Conservation (phyloP, 2,888 invertebrate genomes). For the Rotaria socialis region DNA sequence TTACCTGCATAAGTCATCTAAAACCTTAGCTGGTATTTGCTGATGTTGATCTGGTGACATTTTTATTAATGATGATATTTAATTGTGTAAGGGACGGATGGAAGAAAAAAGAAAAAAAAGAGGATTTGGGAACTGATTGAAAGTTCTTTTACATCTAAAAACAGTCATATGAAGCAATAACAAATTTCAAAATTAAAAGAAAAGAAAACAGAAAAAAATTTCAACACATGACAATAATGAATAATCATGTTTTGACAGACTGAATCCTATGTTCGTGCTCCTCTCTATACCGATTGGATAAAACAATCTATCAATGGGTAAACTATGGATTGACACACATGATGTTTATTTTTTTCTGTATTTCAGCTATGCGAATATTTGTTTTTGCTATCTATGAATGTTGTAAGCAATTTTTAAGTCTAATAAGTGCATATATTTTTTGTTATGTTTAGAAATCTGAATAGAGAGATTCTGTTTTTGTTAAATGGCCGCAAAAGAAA, state of each 20-base stretch:
- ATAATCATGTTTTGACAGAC: neutral
- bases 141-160: neutral
- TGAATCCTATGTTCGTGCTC: neutral
- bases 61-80: neutral
- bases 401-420: neutral
- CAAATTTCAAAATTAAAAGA: too few species aligned
- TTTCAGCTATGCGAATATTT: neutral
- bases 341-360: neutral
- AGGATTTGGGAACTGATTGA: neutral
- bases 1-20: constrained; percentile 8
- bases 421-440: neutral
- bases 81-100: neutral
- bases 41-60: neutral
- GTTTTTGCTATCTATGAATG: neutral
- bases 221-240: neutral
- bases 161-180: neutral
- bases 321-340: neutral
- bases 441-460: too few species aligned
- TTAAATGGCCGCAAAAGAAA: too few species aligned
- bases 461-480: too few species aligned
- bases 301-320: neutral
- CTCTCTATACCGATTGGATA: neutral
- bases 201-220: too few species aligned
- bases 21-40: neutral
- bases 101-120: neutral